Conservation (phyloP, 2,113 vertebrate species). For the Vulpes lagopus region DNA sequence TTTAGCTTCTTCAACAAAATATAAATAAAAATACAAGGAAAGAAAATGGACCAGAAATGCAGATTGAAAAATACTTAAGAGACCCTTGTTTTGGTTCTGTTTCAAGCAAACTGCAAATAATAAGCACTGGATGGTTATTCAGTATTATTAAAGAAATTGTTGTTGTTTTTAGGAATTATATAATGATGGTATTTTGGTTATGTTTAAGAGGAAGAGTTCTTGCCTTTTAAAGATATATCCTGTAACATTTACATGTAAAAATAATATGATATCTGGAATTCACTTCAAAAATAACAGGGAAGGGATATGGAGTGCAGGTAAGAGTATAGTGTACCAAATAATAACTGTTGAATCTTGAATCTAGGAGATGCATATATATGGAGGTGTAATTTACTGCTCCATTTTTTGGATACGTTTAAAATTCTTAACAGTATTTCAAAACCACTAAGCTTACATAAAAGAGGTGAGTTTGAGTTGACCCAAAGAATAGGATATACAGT, state of each 20-base stretch:
- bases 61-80: neutral
- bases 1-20: neutral
- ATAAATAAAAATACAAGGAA: neutral
- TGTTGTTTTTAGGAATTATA: neutral
- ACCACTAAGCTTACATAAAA: neutral
- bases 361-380: neutral
- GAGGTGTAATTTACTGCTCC: neutral
- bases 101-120: neutral
- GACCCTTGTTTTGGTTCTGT: neutral
- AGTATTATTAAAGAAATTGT: neutral
- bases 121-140: neutral
- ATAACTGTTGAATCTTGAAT: neutral
- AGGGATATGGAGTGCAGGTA: neutral
- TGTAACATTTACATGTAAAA: neutral
- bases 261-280: neutral
- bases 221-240: neutral
- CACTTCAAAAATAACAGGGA: neutral
- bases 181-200: neutral
- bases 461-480: neutral
- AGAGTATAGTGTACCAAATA: neutral
- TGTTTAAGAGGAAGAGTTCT: neutral
- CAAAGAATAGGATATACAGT: neutral
- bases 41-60: neutral
- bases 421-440: neutral
- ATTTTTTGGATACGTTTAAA: conserved; percentile 6